Evolutionary conservation across 2,797 vertebrate species (phyloP), one percentile per base, ranked within the genome.

Genomic region (Melopsittacus undulatus): DNA sequence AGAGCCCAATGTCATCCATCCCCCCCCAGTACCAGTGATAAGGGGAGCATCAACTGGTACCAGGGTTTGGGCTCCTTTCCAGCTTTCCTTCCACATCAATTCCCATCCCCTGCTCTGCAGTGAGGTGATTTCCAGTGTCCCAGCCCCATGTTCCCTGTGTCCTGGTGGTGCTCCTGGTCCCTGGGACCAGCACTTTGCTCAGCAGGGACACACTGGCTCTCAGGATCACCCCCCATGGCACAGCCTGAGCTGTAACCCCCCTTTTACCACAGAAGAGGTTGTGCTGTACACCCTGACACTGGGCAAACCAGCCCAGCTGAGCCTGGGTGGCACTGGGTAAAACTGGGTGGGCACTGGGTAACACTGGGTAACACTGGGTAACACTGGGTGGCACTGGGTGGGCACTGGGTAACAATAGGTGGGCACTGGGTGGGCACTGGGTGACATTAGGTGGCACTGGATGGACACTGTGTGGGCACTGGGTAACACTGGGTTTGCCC

Each of bases 111-210:
- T 13, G 72, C 73, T 22, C 45, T 15, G 13, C 17, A 8, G 10
- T 27, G 7, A 15, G 38, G 27, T 4, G 0, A 19, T 3, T 21
- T 10, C 16, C 34, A 2, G 63, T 0, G 2, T 0, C 3, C 5
- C 32, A 14, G 38, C 80, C 36, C 48, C 11, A 2, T 5, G 34
- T 11, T 73, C 54, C 32, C 54, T 43, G 4, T 13, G 4, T 4
- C 30, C 1, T 10, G 1, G 10, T 12, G 16, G 14, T 34, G 45
- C 40, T 73, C 48, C 29, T 10, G 54, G 30, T 9, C 22, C 49
- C 34, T 9, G 48, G 32, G 38, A 20, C 5, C 8, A 12, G n/a
- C 5, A 0, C 3, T 19, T 23, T 36, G 46, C 45, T 51, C 67
- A 8, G 48, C 48, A 26, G 46, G 56, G 32, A 36, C 22, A 10